Evolutionary conservation across 1,140 invertebrate genomes (phyloP).

Genomic region (Periplaneta americana): DNA sequence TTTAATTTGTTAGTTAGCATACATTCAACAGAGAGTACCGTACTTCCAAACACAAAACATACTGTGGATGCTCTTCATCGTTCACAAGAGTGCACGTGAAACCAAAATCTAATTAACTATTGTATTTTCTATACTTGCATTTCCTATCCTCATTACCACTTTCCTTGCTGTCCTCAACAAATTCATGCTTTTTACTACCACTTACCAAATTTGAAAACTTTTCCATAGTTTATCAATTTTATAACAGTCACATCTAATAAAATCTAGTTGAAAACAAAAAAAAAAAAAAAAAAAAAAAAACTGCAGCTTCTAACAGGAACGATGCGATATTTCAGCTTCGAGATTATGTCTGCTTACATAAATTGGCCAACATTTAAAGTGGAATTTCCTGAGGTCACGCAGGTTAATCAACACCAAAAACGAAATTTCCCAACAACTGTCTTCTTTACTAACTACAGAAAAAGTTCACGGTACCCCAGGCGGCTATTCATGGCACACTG

Average conservation of each 20-base stretch:
- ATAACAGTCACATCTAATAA: not conserved
- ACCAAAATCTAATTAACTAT: not conserved
- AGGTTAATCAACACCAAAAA: not conserved
- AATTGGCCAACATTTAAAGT: no score
- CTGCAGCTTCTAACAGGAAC: no score
- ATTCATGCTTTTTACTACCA: not conserved
- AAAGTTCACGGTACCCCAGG: not conserved
- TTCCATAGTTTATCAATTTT: not conserved
- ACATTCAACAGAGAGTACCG: not conserved
- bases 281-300: not conserved
- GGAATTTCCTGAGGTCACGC: no score
- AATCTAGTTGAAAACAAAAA: not conserved
- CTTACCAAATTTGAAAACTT: not conserved
- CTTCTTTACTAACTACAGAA: not conserved
- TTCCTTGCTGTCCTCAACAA: not conserved
- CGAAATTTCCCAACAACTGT: not conserved
- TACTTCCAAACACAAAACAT: not conserved
- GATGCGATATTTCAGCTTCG: no score
- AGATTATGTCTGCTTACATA: no score
- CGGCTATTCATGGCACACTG: not conserved
- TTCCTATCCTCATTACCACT: not conserved
- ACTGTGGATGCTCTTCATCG: not conserved
- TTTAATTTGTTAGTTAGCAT: not conserved
- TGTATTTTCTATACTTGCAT: not conserved
- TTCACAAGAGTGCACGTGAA: not conserved